Evolutionary conservation across 2,113 vertebrate genomes (phyloP).

Genomic region (Orycteropus afer): DNA sequence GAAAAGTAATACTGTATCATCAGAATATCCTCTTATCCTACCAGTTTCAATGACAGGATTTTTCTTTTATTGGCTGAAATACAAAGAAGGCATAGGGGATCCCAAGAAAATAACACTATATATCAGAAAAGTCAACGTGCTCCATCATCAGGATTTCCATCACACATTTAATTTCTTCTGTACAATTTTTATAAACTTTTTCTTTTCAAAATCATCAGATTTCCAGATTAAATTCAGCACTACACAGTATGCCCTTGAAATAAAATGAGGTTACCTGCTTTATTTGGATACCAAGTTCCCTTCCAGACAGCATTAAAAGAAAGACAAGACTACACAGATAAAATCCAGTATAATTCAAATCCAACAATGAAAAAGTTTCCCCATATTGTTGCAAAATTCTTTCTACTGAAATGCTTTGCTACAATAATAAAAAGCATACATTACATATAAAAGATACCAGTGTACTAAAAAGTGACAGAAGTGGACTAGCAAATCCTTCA

Average conservation of each 20-base stretch:
- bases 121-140: constrained; percentile 85
- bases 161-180: constrained; percentile 84
- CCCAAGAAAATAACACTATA: constrained; percentile 85
- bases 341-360: constrained; percentile 92
- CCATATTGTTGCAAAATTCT: constrained; percentile 92
- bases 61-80: constrained; percentile 82
- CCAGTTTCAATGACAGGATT: constrained; percentile 78
- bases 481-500: constrained; percentile 91
- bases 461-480: constrained; percentile 92
- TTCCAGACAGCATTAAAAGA: constrained; percentile 88
- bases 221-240: constrained; percentile 85
- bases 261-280: constrained; percentile 87
- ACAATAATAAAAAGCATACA: constrained; percentile 97
- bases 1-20: constrained; percentile 84
- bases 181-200: constrained; percentile 83
- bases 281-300: constrained; percentile 88
- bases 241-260: constrained; percentile 86
- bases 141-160: constrained; percentile 81
- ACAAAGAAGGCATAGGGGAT: constrained; percentile 84
- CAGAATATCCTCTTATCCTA: constrained; percentile 83
- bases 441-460: constrained; percentile 96
- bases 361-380: constrained; percentile 92
- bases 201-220: constrained; percentile 79
- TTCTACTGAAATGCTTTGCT: constrained; percentile 94
- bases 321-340: constrained; percentile 89